phyloP scores from a whole-genome alignment of 2,797 vertebrate species.

The Phataginus tricuspis region DNA sequence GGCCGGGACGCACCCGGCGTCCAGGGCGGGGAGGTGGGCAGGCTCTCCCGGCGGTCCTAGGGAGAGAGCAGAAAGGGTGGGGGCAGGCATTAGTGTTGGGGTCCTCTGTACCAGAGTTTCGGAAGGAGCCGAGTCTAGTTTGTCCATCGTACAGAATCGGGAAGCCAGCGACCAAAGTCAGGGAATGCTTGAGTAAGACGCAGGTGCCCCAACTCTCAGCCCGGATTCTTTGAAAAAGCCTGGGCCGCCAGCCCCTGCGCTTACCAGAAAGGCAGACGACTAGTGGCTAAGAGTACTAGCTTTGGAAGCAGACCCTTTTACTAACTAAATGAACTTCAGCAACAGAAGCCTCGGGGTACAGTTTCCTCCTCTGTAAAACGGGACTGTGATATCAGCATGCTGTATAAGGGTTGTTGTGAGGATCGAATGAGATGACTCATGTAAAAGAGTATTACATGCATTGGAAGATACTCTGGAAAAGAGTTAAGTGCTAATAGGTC shows the following conservation, averaged over 20 bases:
- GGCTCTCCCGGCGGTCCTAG: conserved; percentile 89
- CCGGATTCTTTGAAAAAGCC: no score
- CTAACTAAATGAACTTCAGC: neutral
- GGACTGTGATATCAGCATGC: neutral
- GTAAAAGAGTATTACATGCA: neutral
- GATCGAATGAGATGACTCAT: neutral
- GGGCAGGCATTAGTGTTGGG: conserved; percentile 48
- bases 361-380: conserved; percentile 8
- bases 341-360: neutral
- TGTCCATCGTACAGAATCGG: neutral
- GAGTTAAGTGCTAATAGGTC: neutral
- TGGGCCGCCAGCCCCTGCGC: neutral
- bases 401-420: neutral
- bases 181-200: neutral
- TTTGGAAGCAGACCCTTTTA: neutral
- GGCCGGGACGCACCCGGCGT: conserved; percentile 85
- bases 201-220: no score
- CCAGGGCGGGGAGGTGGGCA: conserved; percentile 84
- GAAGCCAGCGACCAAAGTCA: neutral
- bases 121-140: neutral
- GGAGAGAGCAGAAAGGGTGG: conserved; percentile 81
- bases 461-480: neutral
- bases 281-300: neutral
- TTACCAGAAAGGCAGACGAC: neutral
- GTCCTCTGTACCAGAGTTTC: neutral